Percentiles rank a stretch among this genome's conserved stretches.
Conservation (phyloP, 2,797 vertebrate species). For the Xenentodon cancila region DNA sequence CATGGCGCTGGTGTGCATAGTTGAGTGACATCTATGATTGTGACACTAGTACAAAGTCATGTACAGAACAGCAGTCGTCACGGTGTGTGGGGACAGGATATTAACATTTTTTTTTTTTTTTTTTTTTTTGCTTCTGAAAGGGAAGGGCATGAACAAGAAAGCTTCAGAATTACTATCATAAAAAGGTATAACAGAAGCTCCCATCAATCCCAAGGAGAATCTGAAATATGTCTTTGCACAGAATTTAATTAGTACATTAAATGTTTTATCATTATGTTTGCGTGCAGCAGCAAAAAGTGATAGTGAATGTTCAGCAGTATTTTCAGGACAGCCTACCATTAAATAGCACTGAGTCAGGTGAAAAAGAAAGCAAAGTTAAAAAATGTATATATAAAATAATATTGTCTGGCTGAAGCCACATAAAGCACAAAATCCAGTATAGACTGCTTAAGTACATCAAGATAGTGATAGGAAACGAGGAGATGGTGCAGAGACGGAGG, state of each 20-base stretch:
- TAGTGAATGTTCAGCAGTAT: slow-evolving; percentile 28
- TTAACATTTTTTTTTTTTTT: slow-evolving; percentile 1
- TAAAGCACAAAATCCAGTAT: slow-evolving; percentile 31
- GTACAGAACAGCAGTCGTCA: slow-evolving; percentile 4
- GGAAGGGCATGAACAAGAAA: not conserved
- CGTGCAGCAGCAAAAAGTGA: slow-evolving; percentile 32
- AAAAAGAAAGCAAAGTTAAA: not conserved
- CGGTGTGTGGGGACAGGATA: not conserved
- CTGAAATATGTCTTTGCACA: slow-evolving; percentile 11
- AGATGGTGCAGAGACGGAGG: slow-evolving; percentile 44
- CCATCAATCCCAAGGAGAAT: slow-evolving; percentile 14
- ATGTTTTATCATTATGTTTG: slow-evolving; percentile 22
- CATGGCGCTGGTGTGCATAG: not conserved
- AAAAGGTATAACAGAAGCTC: slow-evolving; percentile 2
- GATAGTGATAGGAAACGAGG: slow-evolving; percentile 36
- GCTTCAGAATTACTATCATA: not conserved
- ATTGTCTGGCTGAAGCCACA: slow-evolving; percentile 32
- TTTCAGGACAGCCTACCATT: slow-evolving; percentile 19
- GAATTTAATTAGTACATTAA: slow-evolving; percentile 12
- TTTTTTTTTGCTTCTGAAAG: not conserved
- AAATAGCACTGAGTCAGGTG: slow-evolving; percentile 44
- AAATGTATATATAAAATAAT: slow-evolving; percentile 1
- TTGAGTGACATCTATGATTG: slow-evolving; percentile 10
- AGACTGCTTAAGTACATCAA: slow-evolving; percentile 45
- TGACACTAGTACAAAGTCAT: slow-evolving; percentile 9